These are phyloP conservation scores for Meganola albula DNA, from an alignment of 2,888 invertebrate species.

Conservation along the genomic window DNA sequence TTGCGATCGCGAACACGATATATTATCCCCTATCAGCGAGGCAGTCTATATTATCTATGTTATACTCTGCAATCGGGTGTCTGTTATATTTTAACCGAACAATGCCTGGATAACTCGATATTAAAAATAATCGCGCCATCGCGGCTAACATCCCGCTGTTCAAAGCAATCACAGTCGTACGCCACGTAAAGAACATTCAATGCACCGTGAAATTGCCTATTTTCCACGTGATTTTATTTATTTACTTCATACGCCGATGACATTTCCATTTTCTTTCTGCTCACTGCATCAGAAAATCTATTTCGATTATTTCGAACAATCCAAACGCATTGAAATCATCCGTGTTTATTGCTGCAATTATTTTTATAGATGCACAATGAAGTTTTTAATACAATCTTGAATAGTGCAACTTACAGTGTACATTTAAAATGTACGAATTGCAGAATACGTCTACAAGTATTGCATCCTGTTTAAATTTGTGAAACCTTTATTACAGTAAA, in stretches of 20 bases:
- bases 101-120: slow-evolving; percentile 19
- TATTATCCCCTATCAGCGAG: no score
- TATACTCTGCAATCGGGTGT: no score
- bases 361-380: slow-evolving; percentile 19
- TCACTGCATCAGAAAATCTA: slow-evolving; percentile 49
- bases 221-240: slow-evolving; percentile 76
- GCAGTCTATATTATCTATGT: no score
- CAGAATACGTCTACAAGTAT: slow-evolving; percentile 40
- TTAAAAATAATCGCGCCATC: slow-evolving; percentile 58
- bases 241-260: slow-evolving; percentile 72
- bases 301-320: no score
- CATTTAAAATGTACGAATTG: slow-evolving; percentile 52
- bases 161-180: slow-evolving; percentile 39
- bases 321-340: slow-evolving; percentile 27
- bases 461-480: slow-evolving; percentile 45
- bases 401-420: slow-evolving; percentile 40
- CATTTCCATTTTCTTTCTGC: slow-evolving; percentile 54
- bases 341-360: slow-evolving; percentile 25
- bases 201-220: slow-evolving; percentile 78
- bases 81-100: no score
- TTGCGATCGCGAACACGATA: no score
- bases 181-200: slow-evolving; percentile 67
- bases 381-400: slow-evolving; percentile 43
- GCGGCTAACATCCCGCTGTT: slow-evolving; percentile 52
- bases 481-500: slow-evolving; percentile 33